Evolutionary conservation across 2,888 invertebrate genomes (phyloP).

Genomic region (Rhodophaea formosa): DNA sequence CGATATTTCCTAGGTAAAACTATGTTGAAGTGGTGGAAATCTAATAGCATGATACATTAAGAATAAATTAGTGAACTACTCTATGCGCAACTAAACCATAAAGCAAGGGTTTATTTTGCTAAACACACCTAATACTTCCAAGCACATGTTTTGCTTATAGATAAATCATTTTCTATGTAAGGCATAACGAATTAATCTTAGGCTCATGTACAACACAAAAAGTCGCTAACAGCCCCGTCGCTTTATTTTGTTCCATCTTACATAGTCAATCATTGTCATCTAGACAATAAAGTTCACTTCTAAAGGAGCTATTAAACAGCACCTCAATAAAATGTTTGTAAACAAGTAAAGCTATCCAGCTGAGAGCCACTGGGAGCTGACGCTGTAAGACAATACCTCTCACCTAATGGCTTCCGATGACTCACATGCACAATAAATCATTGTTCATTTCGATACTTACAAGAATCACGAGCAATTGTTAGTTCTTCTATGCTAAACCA

Average conservation of each 20-base stretch:
- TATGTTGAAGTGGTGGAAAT: too few relatives aligned
- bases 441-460: constrained; percentile 63
- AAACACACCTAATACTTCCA: not conserved
- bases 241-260: constrained; percentile 11
- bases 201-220: not conserved
- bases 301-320: constrained; percentile 75
- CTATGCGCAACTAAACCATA: too few relatives aligned
- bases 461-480: constrained; percentile 74
- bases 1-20: too few relatives aligned
- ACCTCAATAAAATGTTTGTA: constrained; percentile 80
- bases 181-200: not conserved
- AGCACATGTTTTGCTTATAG: not conserved
- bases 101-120: too few relatives aligned
- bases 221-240: constrained; percentile 9
- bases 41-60: too few relatives aligned
- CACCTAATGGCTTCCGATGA: constrained; percentile 71
- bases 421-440: constrained; percentile 74
- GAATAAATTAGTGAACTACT: too few relatives aligned
- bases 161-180: not conserved
- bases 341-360: constrained; percentile 76
- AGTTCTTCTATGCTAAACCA: constrained; percentile 72
- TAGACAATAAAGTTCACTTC: constrained; percentile 61
- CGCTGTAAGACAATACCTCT: constrained; percentile 61
- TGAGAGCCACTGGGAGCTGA: constrained; percentile 52
- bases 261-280: constrained; percentile 60